Evolutionary conservation across 2,113 vertebrate genomes (phyloP), one percentile per base, ranked within the genome.

Genomic region (Aspiorhynchus laticeps): DNA sequence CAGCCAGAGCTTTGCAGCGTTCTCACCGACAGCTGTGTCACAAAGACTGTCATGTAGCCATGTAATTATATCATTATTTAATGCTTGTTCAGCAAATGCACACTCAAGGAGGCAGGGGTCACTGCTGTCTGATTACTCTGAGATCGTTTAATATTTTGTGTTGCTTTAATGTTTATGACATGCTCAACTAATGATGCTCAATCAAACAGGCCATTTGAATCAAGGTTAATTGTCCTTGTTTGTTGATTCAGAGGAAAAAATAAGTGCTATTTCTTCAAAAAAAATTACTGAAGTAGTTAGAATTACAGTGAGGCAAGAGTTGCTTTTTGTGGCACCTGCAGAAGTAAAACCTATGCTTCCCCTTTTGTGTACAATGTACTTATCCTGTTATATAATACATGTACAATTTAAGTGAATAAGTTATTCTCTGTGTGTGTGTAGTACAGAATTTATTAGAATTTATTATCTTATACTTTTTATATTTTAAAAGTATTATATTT

Each of bases 11-110:
- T 75, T 65, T 67, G 53, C 24, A 11, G 19, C 4, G 8, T 38
- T 53, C 75, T 80, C 51, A 33, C 53, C 73, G 48, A 28, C 79
- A 88, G 75, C 80, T 78, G 80, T 67, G 43, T 83, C 41, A 1
- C 71, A 36, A 61, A n/a, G 53, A 63, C n/a, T 46, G 8, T 8
- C 36, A 41, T 46, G 46, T 38, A 82, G 41, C 61, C 41, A 77
- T 33, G 61, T 21, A 90, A 87, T 63, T 59, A 86, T 24, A 36
- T 63, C 17, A 31, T 75, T 63, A 59, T 78, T 31, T 75, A 78
- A 38, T 38, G 78, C 67, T 26, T 74, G 48, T 48, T 88, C 80
- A 56, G 46, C 71, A 84, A 46, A 67, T 74, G 21, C 41, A n/a
- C 51, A 77, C 41, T 43, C 24, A 36, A 31, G 24, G 31, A 59